Conservation (phyloP, 1,140 invertebrate genomes). For the Dreissena polymorpha region DNA sequence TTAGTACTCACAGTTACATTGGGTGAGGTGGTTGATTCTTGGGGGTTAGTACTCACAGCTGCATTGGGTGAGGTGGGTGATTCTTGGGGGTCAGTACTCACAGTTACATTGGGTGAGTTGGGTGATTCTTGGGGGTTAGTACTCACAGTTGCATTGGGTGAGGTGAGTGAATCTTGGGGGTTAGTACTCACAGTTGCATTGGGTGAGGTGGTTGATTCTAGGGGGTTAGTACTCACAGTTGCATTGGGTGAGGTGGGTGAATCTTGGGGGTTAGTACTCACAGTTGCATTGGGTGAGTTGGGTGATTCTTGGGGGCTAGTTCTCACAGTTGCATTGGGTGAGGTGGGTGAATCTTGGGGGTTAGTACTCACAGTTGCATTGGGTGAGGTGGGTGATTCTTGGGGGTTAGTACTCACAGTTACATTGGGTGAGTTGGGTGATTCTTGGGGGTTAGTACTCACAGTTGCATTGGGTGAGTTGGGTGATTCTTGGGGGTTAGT, state of each 20-base stretch:
- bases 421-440: conserved; percentile 44
- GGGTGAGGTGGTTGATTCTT: conserved; percentile 46
- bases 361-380: conserved; percentile 38
- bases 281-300: conserved; percentile 37
- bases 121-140: conserved; percentile 40
- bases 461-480: conserved; percentile 37
- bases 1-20: conserved; percentile 37
- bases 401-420: conserved; percentile 31
- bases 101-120: conserved; percentile 36
- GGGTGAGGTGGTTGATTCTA: conserved; percentile 45
- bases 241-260: conserved; percentile 46
- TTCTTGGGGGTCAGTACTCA: conserved; percentile 29
- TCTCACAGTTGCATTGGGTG: conserved; percentile 38
- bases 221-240: conserved; percentile 31
- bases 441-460: conserved; percentile 32
- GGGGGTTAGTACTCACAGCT: conserved; percentile 31
- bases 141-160: conserved; percentile 40
- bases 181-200: conserved; percentile 38
- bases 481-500: conserved; percentile 40
- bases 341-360: conserved; percentile 40
- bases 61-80: conserved; percentile 46
- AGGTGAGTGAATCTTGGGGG: conserved; percentile 37
- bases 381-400: conserved; percentile 47
- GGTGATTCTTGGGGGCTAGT: conserved; percentile 36
- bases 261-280: conserved; percentile 32